phyloP scores from a whole-genome alignment of 2,797 vertebrate species.

The Pipistrellus pipistrellus region DNA sequence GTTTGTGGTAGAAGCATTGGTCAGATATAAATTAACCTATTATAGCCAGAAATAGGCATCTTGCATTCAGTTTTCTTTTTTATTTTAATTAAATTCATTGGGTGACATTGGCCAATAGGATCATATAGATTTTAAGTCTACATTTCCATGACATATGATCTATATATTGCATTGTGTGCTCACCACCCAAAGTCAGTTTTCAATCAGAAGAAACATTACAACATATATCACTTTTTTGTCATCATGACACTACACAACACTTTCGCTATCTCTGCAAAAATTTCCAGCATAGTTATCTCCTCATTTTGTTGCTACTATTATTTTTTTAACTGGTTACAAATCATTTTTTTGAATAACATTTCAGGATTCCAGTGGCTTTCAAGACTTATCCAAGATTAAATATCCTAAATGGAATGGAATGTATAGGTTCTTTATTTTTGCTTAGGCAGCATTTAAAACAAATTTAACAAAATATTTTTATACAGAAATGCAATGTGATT shows the following conservation, averaged over 20 bases:
- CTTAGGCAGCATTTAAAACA: background rate
- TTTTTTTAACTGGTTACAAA: background rate
- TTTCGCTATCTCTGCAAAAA: background rate
- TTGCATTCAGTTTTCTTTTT: background rate
- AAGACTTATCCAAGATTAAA: background rate
- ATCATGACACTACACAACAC: background rate
- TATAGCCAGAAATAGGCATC: background rate
- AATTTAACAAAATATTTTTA: background rate
- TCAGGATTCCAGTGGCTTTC: background rate
- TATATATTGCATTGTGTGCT: background rate
- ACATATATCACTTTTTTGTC: background rate
- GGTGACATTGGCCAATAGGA: background rate
- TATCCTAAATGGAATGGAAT: background rate
- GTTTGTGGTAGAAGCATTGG: background rate
- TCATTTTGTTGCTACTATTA: background rate
- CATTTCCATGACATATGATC: background rate
- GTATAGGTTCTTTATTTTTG: background rate
- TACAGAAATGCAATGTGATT: background rate
- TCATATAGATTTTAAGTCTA: background rate
- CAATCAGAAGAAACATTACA: background rate
- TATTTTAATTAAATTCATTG: background rate
- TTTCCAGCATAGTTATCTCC: background rate
- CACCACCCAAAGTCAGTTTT: background rate
- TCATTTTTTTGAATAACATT: background rate
- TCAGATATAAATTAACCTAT: background rate